phyloP scores from a whole-genome alignment of 2,888 invertebrate species.

The Pogonocherus hispidulus region DNA sequence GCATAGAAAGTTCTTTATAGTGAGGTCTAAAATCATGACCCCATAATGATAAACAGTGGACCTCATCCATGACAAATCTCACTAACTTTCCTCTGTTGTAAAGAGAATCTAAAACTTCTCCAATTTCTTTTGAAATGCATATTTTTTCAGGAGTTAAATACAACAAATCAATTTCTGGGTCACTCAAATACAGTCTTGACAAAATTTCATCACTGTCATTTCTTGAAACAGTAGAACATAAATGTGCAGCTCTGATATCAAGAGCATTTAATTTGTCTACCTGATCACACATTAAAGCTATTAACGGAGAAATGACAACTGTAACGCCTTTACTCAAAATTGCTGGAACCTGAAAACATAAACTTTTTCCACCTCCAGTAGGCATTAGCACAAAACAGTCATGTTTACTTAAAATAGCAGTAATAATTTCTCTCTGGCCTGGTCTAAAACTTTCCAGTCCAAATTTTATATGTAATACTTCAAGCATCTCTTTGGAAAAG shows the following conservation, averaged over 20 bases:
- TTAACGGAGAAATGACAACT: constrained; percentile 94
- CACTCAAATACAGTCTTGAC: constrained; percentile 78
- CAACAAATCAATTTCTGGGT: constrained; percentile 84
- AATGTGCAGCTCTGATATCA: constrained; percentile 88
- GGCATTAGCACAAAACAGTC: constrained; percentile 99
- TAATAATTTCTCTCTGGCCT: constrained; percentile 94
- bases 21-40: constrained; percentile 93
- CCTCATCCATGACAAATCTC: constrained; percentile 96
- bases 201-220: constrained; percentile 80
- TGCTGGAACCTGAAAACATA: constrained; percentile 93
- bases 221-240: constrained; percentile 82
- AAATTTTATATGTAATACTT: constrained; percentile 74
- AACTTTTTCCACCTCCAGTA: constrained; percentile 94
- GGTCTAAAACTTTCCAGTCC: constrained; percentile 91
- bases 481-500: constrained; percentile 57
- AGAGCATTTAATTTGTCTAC: constrained; percentile 91
- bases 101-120: constrained; percentile 77
- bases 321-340: constrained; percentile 89
- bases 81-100: constrained; percentile 81
- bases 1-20: constrained; percentile 85
- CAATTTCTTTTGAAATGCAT: constrained; percentile 83
- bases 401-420: constrained; percentile 86
- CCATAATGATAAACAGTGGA: constrained; percentile 99
- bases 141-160: constrained; percentile 99
- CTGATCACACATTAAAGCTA: constrained; percentile 96